These are phyloP conservation scores for Zhengitettix transpicula DNA, from an alignment of 2,888 invertebrate genomes.

Conservation along the genomic window DNA sequence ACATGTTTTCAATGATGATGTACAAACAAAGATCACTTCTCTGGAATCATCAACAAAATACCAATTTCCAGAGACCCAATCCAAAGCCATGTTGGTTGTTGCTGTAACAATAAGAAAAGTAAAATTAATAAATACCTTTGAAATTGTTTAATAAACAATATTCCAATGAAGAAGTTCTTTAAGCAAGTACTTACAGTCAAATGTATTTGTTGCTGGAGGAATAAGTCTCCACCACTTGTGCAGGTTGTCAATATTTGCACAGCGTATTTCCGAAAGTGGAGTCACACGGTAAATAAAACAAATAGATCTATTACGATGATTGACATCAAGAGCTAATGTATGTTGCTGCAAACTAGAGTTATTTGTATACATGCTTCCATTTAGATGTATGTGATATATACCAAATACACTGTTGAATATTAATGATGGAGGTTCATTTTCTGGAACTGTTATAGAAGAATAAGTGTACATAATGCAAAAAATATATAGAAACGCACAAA, in stretches of 20 bases:
- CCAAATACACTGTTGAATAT: slow-evolving; percentile 49
- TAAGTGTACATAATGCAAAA: background rate
- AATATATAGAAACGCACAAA: no score
- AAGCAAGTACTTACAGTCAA: slow-evolving; percentile 36
- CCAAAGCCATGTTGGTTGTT: slow-evolving; percentile 57
- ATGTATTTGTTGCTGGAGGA: slow-evolving; percentile 30
- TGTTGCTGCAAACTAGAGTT: slow-evolving; percentile 25
- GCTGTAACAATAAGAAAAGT: slow-evolving; percentile 27
- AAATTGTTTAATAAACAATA: no score
- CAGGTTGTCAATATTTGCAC: slow-evolving; percentile 48
- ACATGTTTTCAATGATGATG: slow-evolving; percentile 42
- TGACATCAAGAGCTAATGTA: slow-evolving; percentile 41
- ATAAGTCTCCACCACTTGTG: slow-evolving; percentile 38
- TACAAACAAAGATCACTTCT: slow-evolving; percentile 56
- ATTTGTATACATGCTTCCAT: slow-evolving; percentile 31
- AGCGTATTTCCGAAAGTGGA: slow-evolving; percentile 27
- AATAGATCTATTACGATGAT: slow-evolving; percentile 46
- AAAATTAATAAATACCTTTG: no score
- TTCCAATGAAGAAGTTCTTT: background rate
- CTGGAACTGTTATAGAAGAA: slow-evolving; percentile 37
- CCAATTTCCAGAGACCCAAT: slow-evolving; percentile 80
- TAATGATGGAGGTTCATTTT: slow-evolving; percentile 41
- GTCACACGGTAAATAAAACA: slow-evolving; percentile 46
- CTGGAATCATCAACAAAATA: slow-evolving; percentile 57
- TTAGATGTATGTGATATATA: slow-evolving; percentile 41